Base-by-base conservation (phyloP, 1,140 invertebrate genomes). In the Pseudomyrmex dendroicus region DNA sequence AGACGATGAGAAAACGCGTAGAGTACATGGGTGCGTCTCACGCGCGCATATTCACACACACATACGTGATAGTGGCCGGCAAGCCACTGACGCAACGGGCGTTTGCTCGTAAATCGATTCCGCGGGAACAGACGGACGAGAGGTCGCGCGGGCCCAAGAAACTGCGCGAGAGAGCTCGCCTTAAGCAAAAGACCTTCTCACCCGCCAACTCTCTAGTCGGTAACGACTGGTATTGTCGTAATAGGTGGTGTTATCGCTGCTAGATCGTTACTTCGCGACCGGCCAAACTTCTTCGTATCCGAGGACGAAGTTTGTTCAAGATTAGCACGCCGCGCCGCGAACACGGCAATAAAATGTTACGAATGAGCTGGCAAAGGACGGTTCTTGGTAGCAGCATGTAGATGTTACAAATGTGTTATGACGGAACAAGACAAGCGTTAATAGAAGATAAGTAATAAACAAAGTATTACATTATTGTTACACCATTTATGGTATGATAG, bases 91-190 rank as follows among this genome's bases (percentile, higher is more conserved):
- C 67, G 86, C 89, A 90, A 90, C 64, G 64, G 35, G 82, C 82
- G 52, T 82, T 84, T 64, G 86, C 89, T 90, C 89, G 84, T 89
- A 89, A 90, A 89, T 90, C 84, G 84, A 90, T 85, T 90, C 76
- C 67, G 63, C 68, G 50, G 83, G 82, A 85, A 87, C 82, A 74
- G 67, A 88, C 76, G 59, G 48, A 77, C 73, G 46, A 83, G 73
- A 78, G 72, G 76, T 62, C 64, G 83, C 35, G 35, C 25, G 17
- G 22, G 20, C 62, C 56, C 87, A 82, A 86, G 87, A 86, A 86
- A 89, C 64, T 44, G 56, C 61, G 61, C 83, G 67, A n/a, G 61
- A 85, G 73, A 77, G 86, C 70, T 84, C n/a, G 85, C 87, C 82
- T 89, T 74, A 66, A 88, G 86, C 77, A 76, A 89, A 88, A 74